Conservation (phyloP, 2,797 vertebrate genomes). For the Sciurus vulgaris region DNA sequence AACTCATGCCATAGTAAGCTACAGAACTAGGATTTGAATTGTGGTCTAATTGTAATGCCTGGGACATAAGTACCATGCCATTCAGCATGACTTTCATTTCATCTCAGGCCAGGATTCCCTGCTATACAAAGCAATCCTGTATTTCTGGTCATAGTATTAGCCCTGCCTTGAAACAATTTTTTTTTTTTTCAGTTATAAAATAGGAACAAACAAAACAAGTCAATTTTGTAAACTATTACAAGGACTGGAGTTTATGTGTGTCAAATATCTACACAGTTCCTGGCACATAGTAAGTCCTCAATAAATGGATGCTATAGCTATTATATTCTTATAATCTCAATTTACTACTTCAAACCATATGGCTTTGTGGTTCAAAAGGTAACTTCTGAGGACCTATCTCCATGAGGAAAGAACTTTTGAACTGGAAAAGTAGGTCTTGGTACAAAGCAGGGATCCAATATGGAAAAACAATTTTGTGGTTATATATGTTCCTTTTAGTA, state of each 20-base stretch:
- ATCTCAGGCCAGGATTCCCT: background rate
- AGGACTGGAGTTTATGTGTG: background rate
- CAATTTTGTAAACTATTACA: background rate
- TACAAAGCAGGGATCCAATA: background rate
- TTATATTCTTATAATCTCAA: background rate
- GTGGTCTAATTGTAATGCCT: background rate
- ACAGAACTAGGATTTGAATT: background rate
- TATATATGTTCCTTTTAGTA: background rate
- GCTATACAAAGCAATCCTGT: background rate
- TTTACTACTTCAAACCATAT: background rate
- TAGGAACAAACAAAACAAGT: background rate
- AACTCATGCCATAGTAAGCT: background rate
- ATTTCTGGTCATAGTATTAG: background rate
- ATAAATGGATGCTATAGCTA: constrained; percentile 7
- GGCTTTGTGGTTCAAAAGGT: background rate
- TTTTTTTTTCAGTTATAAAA: constrained; percentile 38
- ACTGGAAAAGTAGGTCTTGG: background rate
- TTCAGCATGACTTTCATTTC: constrained; percentile 25
- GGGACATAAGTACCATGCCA: background rate
- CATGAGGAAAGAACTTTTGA: background rate
- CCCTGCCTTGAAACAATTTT: background rate
- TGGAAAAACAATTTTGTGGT: background rate
- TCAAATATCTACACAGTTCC: constrained; percentile 8
- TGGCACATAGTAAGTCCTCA: background rate
- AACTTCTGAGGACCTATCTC: background rate